These are phyloP conservation scores for Syndactyla subalaris DNA, from an alignment of 2,797 vertebrate species.

Conservation along the genomic window DNA sequence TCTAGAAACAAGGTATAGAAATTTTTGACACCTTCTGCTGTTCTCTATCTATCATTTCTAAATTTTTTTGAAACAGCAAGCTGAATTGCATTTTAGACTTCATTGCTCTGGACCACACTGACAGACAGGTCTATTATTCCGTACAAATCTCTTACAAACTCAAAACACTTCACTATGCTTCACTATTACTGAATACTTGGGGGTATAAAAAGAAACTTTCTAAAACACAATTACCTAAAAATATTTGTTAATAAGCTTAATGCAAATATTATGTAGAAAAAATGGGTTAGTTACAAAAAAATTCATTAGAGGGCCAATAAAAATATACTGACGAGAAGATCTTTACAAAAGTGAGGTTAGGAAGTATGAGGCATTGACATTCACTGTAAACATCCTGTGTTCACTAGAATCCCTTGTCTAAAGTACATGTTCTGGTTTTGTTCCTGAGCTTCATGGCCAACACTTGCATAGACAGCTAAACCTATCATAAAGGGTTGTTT, in stretches of 20 bases:
- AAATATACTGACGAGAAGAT: slow-evolving; percentile 77
- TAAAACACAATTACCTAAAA: slow-evolving; percentile 70
- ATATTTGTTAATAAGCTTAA: slow-evolving; percentile 75
- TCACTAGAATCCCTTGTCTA: slow-evolving; percentile 76
- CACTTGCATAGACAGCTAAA: slow-evolving; percentile 79
- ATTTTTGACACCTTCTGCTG: neutral
- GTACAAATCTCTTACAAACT: neutral
- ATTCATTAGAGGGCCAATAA: slow-evolving; percentile 74
- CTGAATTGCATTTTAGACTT: slow-evolving; percentile 4
- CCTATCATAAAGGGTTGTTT: slow-evolving; percentile 32
- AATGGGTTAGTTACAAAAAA: slow-evolving; percentile 76
- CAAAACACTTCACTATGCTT: slow-evolving; percentile 51
- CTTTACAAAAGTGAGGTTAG: slow-evolving; percentile 80
- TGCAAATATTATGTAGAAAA: slow-evolving; percentile 71
- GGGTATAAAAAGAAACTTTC: slow-evolving; percentile 60
- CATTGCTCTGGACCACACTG: slow-evolving; percentile 7
- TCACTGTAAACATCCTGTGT: slow-evolving; percentile 79
- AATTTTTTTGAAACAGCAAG: neutral
- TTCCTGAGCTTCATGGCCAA: slow-evolving; percentile 78
- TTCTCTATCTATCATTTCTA: neutral
- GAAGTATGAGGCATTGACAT: slow-evolving; percentile 76
- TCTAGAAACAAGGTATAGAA: neutral
- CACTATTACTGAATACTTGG: slow-evolving; percentile 56
- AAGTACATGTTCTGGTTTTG: slow-evolving; percentile 66
- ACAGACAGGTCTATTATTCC: neutral